Evolutionary conservation across 2,888 invertebrate species (phyloP).

Genomic region (Anthoptus insignis): DNA sequence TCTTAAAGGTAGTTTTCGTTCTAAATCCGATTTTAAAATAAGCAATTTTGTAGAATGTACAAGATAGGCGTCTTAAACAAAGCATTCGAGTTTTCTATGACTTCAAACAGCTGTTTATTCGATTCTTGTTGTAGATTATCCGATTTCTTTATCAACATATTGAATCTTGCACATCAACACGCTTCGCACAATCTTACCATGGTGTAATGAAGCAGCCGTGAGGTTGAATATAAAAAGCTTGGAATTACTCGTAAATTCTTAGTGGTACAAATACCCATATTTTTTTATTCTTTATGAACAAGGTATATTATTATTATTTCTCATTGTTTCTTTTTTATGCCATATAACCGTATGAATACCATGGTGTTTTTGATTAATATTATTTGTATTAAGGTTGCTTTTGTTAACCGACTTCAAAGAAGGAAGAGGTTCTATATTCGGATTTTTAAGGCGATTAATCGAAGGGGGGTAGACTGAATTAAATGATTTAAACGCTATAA

Average conservation of each 20-base stretch:
- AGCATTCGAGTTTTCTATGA: constrained; percentile 21
- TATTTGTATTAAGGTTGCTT: too few species aligned
- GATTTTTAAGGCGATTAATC: too few species aligned
- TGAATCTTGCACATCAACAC: constrained; percentile 6
- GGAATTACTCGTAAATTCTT: too few species aligned
- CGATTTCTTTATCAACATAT: constrained; percentile 15
- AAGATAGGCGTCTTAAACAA: constrained; percentile 26
- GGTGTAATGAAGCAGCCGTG: constrained; percentile 19
- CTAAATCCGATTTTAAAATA: constrained; percentile 24
- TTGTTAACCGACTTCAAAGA: too few species aligned
- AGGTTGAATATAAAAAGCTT: constrained; percentile 15
- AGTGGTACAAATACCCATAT: too few species aligned
- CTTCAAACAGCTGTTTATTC: constrained; percentile 21
- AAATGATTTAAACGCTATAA: too few species aligned
- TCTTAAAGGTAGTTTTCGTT: not conserved
- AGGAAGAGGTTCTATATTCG: too few species aligned
- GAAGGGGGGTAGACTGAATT: too few species aligned
- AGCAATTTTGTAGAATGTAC: constrained; percentile 22
- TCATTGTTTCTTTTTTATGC: too few species aligned
- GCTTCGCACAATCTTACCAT: not conserved
- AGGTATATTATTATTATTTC: too few species aligned
- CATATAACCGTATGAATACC: too few species aligned
- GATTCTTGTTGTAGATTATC: constrained; percentile 24
- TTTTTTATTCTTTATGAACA: not conserved
- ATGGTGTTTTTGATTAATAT: too few species aligned